These are phyloP conservation scores for Thaumatotibia leucotreta DNA, from an alignment of 1,140 invertebrate species.

Conservation along the genomic window DNA sequence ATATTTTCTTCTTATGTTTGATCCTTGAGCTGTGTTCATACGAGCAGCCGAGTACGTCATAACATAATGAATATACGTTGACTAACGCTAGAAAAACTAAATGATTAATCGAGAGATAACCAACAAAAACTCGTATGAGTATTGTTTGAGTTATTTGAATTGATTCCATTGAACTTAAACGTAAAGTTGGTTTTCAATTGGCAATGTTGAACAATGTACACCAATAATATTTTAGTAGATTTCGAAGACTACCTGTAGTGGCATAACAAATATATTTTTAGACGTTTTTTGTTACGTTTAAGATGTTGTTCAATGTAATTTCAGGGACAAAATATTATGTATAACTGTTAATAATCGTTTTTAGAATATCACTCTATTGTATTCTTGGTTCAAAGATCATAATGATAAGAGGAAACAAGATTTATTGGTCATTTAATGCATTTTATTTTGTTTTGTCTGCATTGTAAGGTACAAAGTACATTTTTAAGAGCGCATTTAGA, in stretches of 20 bases:
- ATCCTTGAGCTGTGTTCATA: constrained; percentile 2
- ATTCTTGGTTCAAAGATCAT: neutral
- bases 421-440: neutral
- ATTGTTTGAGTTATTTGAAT: neutral
- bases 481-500: too few species aligned
- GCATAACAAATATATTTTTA: neutral
- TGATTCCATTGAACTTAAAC: neutral
- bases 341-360: too few species aligned
- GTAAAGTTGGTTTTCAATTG: neutral
- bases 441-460: neutral
- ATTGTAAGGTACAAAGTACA: too few species aligned
- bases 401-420: neutral
- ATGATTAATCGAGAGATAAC: neutral
- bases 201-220: neutral
- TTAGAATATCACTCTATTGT: neutral
- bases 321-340: neutral
- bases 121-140: neutral
- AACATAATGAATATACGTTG: neutral
- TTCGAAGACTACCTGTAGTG: neutral
- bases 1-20: neutral
- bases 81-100: neutral
- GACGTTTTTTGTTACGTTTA: neutral
- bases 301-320: neutral
- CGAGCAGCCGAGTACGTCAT: neutral
- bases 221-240: neutral